Evolutionary conservation across 2,113 vertebrate species (phyloP).

Genomic region (Cyphomyrus plagiostoma): DNA sequence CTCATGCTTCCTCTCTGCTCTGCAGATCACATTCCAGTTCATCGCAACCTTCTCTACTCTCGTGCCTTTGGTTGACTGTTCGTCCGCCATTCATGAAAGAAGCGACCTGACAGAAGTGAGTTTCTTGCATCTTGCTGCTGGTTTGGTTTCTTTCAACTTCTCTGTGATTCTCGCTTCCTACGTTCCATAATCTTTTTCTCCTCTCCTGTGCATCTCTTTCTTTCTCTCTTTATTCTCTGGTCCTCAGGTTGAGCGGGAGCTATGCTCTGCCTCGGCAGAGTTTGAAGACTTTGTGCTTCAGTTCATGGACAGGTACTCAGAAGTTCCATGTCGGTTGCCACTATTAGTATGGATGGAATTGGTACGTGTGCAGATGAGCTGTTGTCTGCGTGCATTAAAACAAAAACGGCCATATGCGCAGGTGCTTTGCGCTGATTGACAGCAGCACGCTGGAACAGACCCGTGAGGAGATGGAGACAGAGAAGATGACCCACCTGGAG

Average conservation of each 20-base stretch:
- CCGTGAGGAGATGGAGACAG: constrained; percentile 92
- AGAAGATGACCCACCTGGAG: constrained; percentile 98
- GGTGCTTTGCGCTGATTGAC: constrained; percentile 97
- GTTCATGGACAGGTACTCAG: constrained; percentile 92
- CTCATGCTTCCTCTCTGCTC: neutral
- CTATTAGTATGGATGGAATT: constrained; percentile 28
- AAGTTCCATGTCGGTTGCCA: constrained; percentile 20
- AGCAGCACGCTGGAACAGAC: constrained; percentile 97
- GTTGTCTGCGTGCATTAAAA: constrained; percentile 3
- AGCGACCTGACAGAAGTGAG: constrained; percentile 85
- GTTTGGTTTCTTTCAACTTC: neutral
- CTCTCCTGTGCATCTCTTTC: neutral
- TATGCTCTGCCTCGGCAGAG: constrained; percentile 94
- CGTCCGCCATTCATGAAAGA: constrained; percentile 84
- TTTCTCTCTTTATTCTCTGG: neutral
- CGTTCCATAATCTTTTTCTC: neutral
- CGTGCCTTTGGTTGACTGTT: constrained; percentile 99
- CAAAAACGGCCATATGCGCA: constrained; percentile 43
- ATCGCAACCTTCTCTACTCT: constrained; percentile 98
- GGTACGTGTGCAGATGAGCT: neutral
- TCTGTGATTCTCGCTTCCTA: neutral
- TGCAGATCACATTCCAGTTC: constrained; percentile 98
- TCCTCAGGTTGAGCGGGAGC: constrained; percentile 82
- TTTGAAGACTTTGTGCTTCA: constrained; percentile 98
- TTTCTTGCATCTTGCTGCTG: neutral